Evolutionary conservation across 1,140 invertebrate species (phyloP).

Genomic region (Antheraea mylitta): DNA sequence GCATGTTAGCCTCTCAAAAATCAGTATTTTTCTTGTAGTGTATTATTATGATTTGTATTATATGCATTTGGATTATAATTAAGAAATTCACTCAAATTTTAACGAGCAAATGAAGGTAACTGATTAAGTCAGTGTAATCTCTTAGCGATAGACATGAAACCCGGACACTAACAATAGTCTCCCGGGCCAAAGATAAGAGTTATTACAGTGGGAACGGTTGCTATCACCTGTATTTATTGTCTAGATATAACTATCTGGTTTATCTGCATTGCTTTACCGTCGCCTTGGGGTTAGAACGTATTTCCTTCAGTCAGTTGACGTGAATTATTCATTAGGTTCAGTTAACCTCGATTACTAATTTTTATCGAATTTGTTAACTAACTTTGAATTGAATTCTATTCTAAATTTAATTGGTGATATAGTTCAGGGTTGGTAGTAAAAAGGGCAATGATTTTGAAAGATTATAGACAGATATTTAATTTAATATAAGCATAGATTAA

Average conservation of each 20-base stretch:
- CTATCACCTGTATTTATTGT: slow-evolving; percentile 35
- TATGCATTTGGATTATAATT: too few species aligned
- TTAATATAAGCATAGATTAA: too few species aligned
- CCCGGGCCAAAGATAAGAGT: background rate
- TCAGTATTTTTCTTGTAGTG: too few species aligned
- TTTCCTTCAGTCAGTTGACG: background rate
- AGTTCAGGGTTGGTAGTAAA: too few species aligned
- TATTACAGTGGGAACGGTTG: slow-evolving; percentile 1
- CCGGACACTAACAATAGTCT: background rate
- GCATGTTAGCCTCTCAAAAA: too few species aligned
- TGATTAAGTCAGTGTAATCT: background rate
- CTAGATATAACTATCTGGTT: slow-evolving; percentile 36
- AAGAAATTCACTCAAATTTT: background rate
- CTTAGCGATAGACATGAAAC: background rate
- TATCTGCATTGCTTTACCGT: slow-evolving; percentile 25
- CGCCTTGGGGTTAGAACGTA: slow-evolving; percentile 7
- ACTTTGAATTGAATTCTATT: too few species aligned
- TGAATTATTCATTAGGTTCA: background rate
- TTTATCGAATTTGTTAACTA: too few species aligned
- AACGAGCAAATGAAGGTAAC: background rate
- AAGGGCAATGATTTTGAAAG: too few species aligned
- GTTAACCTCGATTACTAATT: too few species aligned
- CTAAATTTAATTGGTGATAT: too few species aligned
- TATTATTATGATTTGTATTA: too few species aligned
- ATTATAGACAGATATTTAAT: too few species aligned